Evolutionary conservation across 2,888 invertebrate species (phyloP).

Genomic region (Eucera pruinosa): DNA sequence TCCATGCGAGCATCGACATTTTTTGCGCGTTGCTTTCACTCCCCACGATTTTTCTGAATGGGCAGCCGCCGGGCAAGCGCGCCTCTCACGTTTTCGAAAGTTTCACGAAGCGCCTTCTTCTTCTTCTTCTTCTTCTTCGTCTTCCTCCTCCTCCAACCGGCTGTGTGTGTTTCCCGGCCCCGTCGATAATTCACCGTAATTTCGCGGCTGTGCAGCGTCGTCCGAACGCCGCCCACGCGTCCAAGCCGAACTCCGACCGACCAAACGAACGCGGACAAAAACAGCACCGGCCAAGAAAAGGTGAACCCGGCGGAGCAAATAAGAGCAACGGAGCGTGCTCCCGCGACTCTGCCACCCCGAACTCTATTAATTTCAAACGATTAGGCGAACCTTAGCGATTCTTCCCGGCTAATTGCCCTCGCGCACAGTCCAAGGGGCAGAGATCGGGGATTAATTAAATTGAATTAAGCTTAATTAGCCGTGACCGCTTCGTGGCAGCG

Average conservation of each 20-base stretch:
- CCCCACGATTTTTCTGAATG: slow-evolving; percentile 66
- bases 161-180: slow-evolving; percentile 59
- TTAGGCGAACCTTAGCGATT: slow-evolving; percentile 66
- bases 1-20: slow-evolving; percentile 29
- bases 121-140: too few relatives aligned
- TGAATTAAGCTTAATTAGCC: slow-evolving; percentile 79
- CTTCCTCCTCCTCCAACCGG: too few relatives aligned
- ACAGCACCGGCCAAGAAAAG: too few relatives aligned
- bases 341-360: slow-evolving; percentile 17
- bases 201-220: slow-evolving; percentile 57
- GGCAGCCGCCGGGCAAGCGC: slow-evolving; percentile 26
- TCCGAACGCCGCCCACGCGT: slow-evolving; percentile 68
- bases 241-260: neutral
- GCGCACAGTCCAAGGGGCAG: slow-evolving; percentile 6
- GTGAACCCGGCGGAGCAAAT: too few relatives aligned
- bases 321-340: slow-evolving; percentile 2
- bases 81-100: slow-evolving; percentile 73
- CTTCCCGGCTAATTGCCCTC: slow-evolving; percentile 65
- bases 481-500: slow-evolving; percentile 49
- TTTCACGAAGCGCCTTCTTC: slow-evolving; percentile 56
- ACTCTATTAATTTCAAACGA: slow-evolving; percentile 69
- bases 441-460: slow-evolving; percentile 76
- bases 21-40: slow-evolving; percentile 67
- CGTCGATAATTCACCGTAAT: slow-evolving; percentile 71
- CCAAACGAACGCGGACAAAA: neutral